Base-by-base conservation (phyloP, 2,797 vertebrate species). In the Cryptoprocta ferox region DNA sequence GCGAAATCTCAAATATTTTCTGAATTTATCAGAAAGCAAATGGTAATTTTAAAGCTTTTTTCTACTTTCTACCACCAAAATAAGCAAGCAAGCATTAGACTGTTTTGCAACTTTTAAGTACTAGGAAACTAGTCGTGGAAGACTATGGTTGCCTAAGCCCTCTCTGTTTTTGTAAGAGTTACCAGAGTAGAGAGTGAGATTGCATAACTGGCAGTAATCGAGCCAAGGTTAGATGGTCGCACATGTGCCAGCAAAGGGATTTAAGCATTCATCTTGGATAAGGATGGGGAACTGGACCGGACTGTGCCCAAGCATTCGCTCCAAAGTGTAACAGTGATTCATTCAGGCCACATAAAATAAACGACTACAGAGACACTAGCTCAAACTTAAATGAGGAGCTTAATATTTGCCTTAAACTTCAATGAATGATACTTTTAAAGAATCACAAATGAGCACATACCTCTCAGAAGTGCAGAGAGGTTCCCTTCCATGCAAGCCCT, bases 1-100 rank as follows among this genome's bases (percentile, higher is more conserved):
- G 68, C 19, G 68, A 93, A 89, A 80, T 35, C 70, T 3, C 45
- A 50, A 84, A 63, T 30, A n/a, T 61, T 73, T 96, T 88, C 68
- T 80, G n/a, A 92, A 94, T 92, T 76, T 95, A 95, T 95, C 63
- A 71, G 94, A 87, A 94, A 63, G 39, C 53, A 90, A 96, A 91
- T 0, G 82, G 73, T 92, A 96, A 95, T 96, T 90, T 89, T n/a
- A 68, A 78, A 94, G 71, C 5, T 56, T 91, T 76, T 89, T 96
- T 84, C 13, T 84, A 14, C 56, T 94, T 28, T 85, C 39, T 66
- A 81, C 37, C 30, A 96, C 63, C n/a, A 95, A 96, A 94, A 90
- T 96, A 70, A 93, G 39, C 37, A 81, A 85, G n/a, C 12, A 94
- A 88, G 42, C 78, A 92, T 37, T 75, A 39, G 65, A 39, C 13